These are phyloP conservation scores for Sternotherus odoratus DNA, from an alignment of 2,797 vertebrate species.

Conservation along the genomic window DNA sequence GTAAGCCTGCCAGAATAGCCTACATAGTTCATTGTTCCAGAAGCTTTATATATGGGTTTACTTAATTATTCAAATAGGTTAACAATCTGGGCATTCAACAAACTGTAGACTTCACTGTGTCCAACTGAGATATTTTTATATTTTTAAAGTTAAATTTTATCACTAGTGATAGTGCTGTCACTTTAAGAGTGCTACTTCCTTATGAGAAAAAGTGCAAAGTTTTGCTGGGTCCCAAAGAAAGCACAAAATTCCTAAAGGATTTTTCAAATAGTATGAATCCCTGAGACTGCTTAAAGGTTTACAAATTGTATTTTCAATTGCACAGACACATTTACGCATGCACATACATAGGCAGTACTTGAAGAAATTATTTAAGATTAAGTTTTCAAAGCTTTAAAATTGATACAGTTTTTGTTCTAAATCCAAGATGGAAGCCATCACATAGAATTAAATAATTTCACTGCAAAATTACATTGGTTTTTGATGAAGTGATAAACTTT, in stretches of 20 bases:
- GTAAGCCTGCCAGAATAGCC: constrained; percentile 7
- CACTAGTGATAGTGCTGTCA: fast-evolving
- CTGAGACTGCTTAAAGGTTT: background rate
- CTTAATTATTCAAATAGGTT: background rate
- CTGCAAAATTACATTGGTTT: background rate
- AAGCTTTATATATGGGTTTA: background rate
- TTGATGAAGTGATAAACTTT: background rate
- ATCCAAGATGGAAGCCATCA: background rate
- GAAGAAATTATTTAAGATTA: background rate
- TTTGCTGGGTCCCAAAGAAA: background rate
- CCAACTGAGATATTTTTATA: background rate
- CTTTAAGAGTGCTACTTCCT: background rate
- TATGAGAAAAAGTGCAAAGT: background rate
- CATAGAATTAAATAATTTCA: background rate
- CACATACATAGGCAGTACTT: background rate
- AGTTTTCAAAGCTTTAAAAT: background rate
- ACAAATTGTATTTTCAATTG: background rate
- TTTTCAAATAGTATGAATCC: background rate
- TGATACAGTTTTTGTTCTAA: background rate
- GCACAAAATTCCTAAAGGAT: background rate
- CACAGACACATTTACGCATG: background rate
- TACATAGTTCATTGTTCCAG: constrained; percentile 29
- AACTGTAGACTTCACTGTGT: background rate
- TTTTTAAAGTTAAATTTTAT: background rate
- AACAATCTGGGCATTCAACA: background rate